phyloP scores from a whole-genome alignment of 2,113 vertebrate species.

The Syngnathus floridae region DNA sequence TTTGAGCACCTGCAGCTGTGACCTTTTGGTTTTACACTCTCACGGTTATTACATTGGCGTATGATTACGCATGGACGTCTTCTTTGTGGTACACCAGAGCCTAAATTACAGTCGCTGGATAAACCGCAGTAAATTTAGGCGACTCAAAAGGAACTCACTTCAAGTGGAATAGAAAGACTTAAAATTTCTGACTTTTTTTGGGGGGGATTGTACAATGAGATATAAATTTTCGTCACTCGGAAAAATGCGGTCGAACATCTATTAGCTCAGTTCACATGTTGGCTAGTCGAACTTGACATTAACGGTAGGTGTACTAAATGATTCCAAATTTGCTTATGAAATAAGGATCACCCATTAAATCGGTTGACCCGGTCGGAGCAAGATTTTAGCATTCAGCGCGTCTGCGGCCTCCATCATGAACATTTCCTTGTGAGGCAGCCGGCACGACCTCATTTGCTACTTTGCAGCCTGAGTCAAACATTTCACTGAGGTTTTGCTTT shows the following conservation, averaged over 20 bases:
- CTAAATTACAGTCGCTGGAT: constrained; percentile 55
- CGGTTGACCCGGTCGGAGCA: not conserved
- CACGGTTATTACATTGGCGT: constrained; percentile 30
- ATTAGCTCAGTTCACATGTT: not conserved
- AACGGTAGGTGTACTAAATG: not conserved
- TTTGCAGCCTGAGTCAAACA: not conserved
- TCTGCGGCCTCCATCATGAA: not conserved
- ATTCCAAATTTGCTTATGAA: not conserved
- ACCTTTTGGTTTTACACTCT: constrained; percentile 46
- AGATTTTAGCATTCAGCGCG: not conserved
- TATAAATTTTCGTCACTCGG: not conserved
- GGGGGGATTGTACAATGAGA: not conserved
- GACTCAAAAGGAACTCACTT: constrained; percentile 25
- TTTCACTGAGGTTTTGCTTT: not conserved
- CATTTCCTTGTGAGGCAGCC: not conserved
- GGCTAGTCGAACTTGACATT: not conserved
- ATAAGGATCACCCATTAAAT: not conserved
- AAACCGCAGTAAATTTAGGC: constrained; percentile 51
- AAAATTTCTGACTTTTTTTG: not conserved
- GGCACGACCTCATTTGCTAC: not conserved
- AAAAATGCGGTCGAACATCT: too few relatives aligned
- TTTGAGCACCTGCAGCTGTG: not conserved
- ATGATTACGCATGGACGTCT: constrained; percentile 54
- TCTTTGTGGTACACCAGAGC: constrained; percentile 24
- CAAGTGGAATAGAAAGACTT: not conserved